A percentile compares a stretch with the other conserved stretches of the same genome.
Evolutionary conservation across 2,888 invertebrate genomes (phyloP).

Genomic region (Xestoiulus laeticollis): DNA sequence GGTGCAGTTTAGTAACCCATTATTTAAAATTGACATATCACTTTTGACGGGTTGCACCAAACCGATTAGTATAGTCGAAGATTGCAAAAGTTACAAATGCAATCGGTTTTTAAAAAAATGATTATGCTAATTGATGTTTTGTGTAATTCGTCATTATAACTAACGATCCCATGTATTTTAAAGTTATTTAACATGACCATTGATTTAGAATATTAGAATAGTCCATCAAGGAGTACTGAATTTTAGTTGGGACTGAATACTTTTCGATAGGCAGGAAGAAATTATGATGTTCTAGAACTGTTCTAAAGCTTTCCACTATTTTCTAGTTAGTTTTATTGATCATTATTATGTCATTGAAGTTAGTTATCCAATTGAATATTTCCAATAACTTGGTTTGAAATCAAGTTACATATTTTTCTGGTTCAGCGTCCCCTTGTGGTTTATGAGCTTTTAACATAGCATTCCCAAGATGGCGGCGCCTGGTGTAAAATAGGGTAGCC

Average conservation of each 20-base stretch:
- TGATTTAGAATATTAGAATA: too few species aligned
- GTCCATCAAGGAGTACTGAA: too few species aligned
- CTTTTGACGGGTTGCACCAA: background rate
- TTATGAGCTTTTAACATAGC: too few species aligned
- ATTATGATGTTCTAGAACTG: background rate
- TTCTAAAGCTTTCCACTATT: background rate
- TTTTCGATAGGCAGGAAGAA: background rate
- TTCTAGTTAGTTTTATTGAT: too few species aligned
- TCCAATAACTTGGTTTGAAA: too few species aligned
- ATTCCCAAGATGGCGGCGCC: too few species aligned
- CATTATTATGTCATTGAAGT: background rate
- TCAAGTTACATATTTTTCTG: too few species aligned
- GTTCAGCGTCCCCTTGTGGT: too few species aligned
- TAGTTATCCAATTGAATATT: background rate
- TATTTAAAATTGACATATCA: conserved; percentile 16
- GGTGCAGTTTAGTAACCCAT: background rate
- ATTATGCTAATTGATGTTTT: background rate
- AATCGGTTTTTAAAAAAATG: too few species aligned
- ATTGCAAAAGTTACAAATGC: background rate
- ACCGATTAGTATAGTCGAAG: background rate
- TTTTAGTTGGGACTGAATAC: background rate
- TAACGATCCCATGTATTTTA: background rate
- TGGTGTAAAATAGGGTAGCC: too few species aligned
- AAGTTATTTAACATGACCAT: background rate
- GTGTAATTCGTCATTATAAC: background rate